phyloP scores from a whole-genome alignment of 2,797 vertebrate species.

The Podargus strigoides region DNA sequence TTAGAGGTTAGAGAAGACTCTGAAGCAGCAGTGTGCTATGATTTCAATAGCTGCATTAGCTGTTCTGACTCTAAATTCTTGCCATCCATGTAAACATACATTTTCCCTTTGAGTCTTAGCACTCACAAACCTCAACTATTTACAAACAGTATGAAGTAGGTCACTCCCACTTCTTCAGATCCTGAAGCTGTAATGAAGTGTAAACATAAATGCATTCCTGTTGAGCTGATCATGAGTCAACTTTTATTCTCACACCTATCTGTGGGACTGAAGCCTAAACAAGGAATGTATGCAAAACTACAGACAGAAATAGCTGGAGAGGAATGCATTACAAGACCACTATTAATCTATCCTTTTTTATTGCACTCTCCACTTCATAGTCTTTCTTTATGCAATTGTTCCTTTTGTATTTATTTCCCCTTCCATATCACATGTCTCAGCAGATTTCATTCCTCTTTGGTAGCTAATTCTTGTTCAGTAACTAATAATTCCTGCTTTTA shows the following conservation, averaged over 20 bases:
- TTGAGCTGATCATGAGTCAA: conserved; percentile 13
- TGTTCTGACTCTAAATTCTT: neutral
- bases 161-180: conserved; percentile 46
- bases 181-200: neutral
- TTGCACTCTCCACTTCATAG: neutral
- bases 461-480: neutral
- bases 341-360: neutral
- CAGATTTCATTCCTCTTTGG: neutral
- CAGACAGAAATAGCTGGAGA: neutral
- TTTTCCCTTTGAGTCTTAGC: neutral
- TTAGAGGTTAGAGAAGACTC: neutral
- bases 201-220: conserved; percentile 18
- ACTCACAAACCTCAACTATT: conserved; percentile 32
- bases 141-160: conserved; percentile 61
- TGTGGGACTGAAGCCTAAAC: neutral
- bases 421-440: neutral
- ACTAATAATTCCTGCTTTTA: neutral
- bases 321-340: neutral
- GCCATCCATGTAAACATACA: neutral
- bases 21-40: neutral
- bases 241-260: neutral
- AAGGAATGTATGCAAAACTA: neutral
- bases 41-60: neutral
- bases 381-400: neutral
- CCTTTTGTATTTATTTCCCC: neutral